A percentile compares a stretch with the other conserved stretches of the same genome.
Conservation (phyloP, 1,140 invertebrate species). For the Dolichoris vasculosae region DNA sequence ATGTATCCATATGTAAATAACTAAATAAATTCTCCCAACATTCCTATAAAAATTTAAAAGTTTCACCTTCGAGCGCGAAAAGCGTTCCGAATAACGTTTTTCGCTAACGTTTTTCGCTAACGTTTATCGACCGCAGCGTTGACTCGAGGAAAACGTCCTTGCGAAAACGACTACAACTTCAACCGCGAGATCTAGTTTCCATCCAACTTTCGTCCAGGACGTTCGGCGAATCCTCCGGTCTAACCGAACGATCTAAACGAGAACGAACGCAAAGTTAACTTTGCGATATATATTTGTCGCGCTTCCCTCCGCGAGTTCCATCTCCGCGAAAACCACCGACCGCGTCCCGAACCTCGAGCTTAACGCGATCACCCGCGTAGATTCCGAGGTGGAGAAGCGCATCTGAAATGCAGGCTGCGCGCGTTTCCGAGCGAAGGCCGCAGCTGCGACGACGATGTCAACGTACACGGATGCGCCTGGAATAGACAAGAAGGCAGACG, state of each 20-base stretch:
- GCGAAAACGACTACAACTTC: neutral
- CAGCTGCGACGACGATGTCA: slow-evolving; percentile 7
- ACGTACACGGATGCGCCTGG: slow-evolving; percentile 33
- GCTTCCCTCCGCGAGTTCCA: no score
- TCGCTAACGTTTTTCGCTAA: no score
- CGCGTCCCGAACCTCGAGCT: no score
- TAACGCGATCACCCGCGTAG: neutral
- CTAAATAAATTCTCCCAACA: neutral
- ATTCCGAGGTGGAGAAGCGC: neutral
- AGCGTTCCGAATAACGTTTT: neutral
- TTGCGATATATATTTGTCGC: no score
- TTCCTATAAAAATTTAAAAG: neutral
- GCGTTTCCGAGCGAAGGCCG: slow-evolving; percentile 36
- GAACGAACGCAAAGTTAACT: no score
- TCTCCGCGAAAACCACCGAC: no score
- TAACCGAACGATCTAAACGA: no score
- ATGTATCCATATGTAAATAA: neutral
- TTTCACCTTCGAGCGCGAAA: neutral
- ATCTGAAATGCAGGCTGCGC: slow-evolving; percentile 40
- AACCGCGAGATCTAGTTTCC: neutral
- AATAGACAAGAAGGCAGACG: slow-evolving; percentile 30
- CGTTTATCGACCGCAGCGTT: neutral
- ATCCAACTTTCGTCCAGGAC: neutral
- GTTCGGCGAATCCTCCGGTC: no score
- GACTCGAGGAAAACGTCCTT: neutral